Base-by-base conservation (phyloP, 1,140 invertebrate species). In the Riptortus pedestris region DNA sequence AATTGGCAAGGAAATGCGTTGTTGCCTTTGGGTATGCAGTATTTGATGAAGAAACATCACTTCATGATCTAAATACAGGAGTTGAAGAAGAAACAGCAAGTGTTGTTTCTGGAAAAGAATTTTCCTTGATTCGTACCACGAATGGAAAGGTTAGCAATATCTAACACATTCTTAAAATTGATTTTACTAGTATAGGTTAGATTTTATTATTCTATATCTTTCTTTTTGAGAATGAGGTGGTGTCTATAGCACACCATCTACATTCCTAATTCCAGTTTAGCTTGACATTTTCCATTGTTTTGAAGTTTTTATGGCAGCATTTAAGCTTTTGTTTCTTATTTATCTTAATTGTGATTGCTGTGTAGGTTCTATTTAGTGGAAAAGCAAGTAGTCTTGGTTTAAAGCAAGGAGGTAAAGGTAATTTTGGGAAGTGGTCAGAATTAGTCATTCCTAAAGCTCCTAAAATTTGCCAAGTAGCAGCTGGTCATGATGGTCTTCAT, bases 401-500 rank as follows among this genome's bases (percentile, higher is more conserved):
- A 69, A 89, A 89, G 73, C 81, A 73, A 77, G 77, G 72, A 65
- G 77, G 72, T 68, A 78, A 80, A 73, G 63, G 63, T 28, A 76
- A 78, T 18, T 76, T 76, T 11, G 76, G 78, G 16, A 86, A 84
- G 72, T 88, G 90, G 85, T 78, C 82, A 1, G 90, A 93, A 72
- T 75, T 93, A 52, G 73, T 79, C 14, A 78, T 92, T 63, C 83
- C 83, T 0, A 91, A 92, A 77, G 80, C 83, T 64, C 83, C 85
- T 29, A 85, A 84, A 70, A 84, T 93, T 63, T 73, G 80, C 0
- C 83, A 94, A 74, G 81, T 93, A 24, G 85, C 90, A 0, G 83
- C 93, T 18, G 94, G 94, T 0, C 94, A 97, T 73, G 94, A 98
- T 72, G 93, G 93, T 11, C 82, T 90, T 31, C 93, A 97, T 77